Base-by-base conservation (phyloP, 1,140 invertebrate species). In the Drosophila rufa region DNA sequence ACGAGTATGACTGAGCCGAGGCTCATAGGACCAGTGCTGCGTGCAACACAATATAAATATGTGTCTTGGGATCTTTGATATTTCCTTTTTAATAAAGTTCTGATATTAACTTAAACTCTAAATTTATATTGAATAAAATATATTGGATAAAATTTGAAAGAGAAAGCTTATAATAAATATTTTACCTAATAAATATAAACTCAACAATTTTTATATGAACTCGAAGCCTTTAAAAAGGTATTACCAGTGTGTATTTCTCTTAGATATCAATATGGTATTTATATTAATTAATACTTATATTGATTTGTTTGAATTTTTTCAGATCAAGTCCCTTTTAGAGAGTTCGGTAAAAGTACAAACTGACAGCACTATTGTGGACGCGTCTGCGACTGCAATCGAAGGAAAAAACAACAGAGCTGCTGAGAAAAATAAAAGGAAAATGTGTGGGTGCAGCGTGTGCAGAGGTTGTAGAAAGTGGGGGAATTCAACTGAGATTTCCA, bases 401-500 rank as follows among this genome's bases (percentile, higher is more conserved):
- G 64, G 17, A 68, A 69, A 73, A 46, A 45, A 51, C 51, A 57
- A 47, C 25, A 50, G 66, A 48, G 38, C 17, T 19, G 51, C 27
- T 25, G 30, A 55, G 42, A 45, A n/a, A 69, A n/a, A 69, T 50
- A 43, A 40, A 62, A 36, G 15, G n/a, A 15, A 47, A 56, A 40
- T 33, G 67, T 19, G 42, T 4, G 19, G 51, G 17, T 36, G 11
- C 9, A 36, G 33, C 22, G 9, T 19, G 17, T 22, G 8, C 36
- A 40, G 22, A 36, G 22, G 17, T 38, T 40, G 30, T 17, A 14
- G 53, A 27, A 33, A 50, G 67, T 65, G 53, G 64, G 64, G 71
- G 73, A 82, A 80, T 87, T 66, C 83, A 87, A 87, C 83, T 87
- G 83, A 87, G 83, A 86, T 86, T 86, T 87, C 67, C 71, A 77